Conservation (phyloP, 2,888 invertebrate genomes). For the Drosophila picticornis region DNA sequence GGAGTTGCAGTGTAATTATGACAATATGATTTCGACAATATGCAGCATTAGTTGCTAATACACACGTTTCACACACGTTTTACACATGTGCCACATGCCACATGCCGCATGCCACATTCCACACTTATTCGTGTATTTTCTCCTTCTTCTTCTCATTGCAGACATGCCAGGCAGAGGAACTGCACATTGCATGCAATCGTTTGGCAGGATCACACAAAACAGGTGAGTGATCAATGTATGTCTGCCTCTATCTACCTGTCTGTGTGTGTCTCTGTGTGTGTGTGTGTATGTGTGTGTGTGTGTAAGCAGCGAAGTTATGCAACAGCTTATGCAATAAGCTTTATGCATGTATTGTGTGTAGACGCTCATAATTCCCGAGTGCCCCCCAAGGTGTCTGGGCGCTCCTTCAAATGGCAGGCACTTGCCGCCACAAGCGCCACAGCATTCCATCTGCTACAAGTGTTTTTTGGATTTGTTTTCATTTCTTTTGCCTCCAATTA, state of each 20-base stretch:
- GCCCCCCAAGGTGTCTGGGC: conserved; percentile 45
- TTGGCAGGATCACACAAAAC: conserved; percentile 67
- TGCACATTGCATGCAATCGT: conserved; percentile 58
- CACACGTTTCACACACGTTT: conserved; percentile 4
- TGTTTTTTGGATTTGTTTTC: not conserved
- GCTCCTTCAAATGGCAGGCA: conserved; percentile 36
- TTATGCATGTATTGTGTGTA: not conserved
- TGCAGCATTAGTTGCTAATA: conserved; percentile 4
- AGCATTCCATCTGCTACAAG: not conserved
- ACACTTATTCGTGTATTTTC: conserved; percentile 22
- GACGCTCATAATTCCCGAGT: conserved; percentile 16
- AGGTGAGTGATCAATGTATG: conserved; percentile 60
- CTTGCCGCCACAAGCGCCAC: conserved; percentile 5
- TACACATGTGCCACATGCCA: conserved; percentile 7
- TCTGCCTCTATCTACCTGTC: not conserved
- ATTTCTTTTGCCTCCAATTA: not conserved
- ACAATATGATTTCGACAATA: conserved; percentile 25
- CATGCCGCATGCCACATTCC: conserved; percentile 1
- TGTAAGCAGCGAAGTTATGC: conserved; percentile 1
- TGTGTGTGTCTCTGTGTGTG: not conserved
- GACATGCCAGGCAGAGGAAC: conserved; percentile 72
- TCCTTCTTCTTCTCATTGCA: conserved; percentile 42
- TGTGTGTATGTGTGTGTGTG: not conserved
- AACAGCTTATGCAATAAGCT: conserved; percentile 9
- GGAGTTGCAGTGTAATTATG: conserved; percentile 28